phyloP scores from a whole-genome alignment of 1,140 invertebrate genomes.

The Augochlora pura region DNA sequence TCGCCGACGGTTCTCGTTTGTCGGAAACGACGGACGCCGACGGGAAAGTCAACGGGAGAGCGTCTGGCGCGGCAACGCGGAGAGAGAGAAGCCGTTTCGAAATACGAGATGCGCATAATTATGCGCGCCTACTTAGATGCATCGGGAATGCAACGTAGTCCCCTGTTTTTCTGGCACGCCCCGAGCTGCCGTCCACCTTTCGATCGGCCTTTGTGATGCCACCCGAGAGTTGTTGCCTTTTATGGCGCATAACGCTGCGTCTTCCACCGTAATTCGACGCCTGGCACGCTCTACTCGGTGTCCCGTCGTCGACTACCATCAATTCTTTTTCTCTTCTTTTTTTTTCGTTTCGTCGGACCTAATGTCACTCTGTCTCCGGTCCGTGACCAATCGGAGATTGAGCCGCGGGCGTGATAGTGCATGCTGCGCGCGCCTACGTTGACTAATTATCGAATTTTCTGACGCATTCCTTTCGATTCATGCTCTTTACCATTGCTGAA shows the following conservation, averaged over 20 bases:
- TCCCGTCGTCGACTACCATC: background rate
- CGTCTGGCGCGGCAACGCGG: background rate
- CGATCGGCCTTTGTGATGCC: conserved; percentile 45
- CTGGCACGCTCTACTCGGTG: background rate
- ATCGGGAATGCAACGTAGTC: conserved; percentile 59
- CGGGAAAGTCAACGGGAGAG: conserved; percentile 27
- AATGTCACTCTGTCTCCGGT: conserved; percentile 2
- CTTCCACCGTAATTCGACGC: background rate
- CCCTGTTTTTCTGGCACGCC: conserved; percentile 61
- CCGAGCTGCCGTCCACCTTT: conserved; percentile 31
- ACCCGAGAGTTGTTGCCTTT: conserved; percentile 20
- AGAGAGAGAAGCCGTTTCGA: conserved; percentile 52
- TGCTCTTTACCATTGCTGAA: too few species aligned
- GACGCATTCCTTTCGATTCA: too few species aligned
- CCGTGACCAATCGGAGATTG: conserved; percentile 11
- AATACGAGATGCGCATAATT: conserved; percentile 67
- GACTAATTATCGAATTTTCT: too few species aligned
- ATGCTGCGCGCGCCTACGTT: background rate
- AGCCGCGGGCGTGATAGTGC: background rate
- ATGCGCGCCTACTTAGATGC: conserved; percentile 64
- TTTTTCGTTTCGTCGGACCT: background rate
- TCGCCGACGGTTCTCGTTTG: background rate
- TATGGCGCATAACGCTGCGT: conserved; percentile 24
- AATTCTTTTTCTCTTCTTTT: too few species aligned
- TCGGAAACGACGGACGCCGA: background rate